phyloP scores from a whole-genome alignment of 1,140 invertebrate genomes.

The Planococcus citri region DNA sequence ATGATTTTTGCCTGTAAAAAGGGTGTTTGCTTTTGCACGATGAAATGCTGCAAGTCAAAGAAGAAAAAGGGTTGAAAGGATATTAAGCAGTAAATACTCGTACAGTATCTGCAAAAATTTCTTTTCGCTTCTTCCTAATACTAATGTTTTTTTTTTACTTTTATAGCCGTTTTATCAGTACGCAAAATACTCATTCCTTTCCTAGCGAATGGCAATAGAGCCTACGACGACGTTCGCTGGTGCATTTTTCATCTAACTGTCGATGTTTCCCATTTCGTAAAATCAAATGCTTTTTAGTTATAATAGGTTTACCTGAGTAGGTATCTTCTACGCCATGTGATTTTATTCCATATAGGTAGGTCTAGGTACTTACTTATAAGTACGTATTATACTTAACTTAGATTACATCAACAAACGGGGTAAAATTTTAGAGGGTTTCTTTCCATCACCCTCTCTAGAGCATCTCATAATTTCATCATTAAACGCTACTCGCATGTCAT shows the following conservation, averaged over 20 bases:
- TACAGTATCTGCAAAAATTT: slow-evolving; percentile 18
- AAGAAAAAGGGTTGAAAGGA: slow-evolving; percentile 13
- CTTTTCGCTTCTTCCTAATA: neutral
- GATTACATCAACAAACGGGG: no score
- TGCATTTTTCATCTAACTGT: neutral
- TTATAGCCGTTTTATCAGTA: neutral
- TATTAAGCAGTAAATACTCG: slow-evolving; percentile 20
- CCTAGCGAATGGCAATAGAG: no score
- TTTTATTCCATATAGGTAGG: no score
- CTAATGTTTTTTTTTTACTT: slow-evolving; percentile 11
- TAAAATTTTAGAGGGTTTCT: neutral
- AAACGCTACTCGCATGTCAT: neutral
- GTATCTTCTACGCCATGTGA: no score
- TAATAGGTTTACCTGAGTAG: no score
- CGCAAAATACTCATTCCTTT: neutral
- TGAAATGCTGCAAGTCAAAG: slow-evolving; percentile 19
- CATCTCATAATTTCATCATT: neutral
- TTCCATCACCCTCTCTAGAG: neutral
- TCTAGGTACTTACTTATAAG: no score
- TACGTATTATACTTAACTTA: no score
- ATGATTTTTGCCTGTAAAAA: slow-evolving; percentile 20
- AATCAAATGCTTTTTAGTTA: neutral
- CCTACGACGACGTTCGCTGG: neutral
- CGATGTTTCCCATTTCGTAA: neutral
- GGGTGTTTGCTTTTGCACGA: slow-evolving; percentile 18